A percentile compares a stretch with the other conserved stretches of the same genome.
These are phyloP conservation scores for Brachylomia viminalis DNA, from an alignment of 2,888 invertebrate species.

Conservation along the genomic window DNA sequence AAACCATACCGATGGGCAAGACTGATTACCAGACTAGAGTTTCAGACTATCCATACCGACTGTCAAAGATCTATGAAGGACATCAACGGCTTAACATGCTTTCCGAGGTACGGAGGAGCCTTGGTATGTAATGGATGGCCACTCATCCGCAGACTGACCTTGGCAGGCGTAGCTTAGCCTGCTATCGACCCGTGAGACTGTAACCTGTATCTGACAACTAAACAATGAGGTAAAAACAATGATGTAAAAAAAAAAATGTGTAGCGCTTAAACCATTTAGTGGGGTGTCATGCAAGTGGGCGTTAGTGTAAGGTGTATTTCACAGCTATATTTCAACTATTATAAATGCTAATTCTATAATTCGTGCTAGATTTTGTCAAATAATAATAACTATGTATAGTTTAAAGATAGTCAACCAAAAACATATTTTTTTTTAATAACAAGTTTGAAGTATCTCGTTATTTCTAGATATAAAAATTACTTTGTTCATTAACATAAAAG, in stretches of 20 bases:
- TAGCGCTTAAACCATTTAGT: neutral
- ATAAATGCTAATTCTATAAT: slow-evolving; percentile 22
- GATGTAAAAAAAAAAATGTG: too few species aligned
- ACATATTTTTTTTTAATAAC: neutral
- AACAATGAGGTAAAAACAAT: neutral
- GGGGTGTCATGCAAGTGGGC: neutral
- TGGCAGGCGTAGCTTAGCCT: too few species aligned
- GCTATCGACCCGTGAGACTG: neutral
- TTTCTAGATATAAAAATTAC: neutral
- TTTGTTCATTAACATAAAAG: neutral
- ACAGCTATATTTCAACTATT: slow-evolving; percentile 19
- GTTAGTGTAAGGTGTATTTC: slow-evolving; percentile 20
- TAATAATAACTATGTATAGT: slow-evolving; percentile 4
- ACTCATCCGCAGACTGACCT: too few species aligned
- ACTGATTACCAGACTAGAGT: too few species aligned
- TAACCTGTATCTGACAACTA: neutral
- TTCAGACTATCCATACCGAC: too few species aligned
- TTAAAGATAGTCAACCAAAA: neutral
- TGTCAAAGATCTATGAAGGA: too few species aligned
- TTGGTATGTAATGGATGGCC: too few species aligned
- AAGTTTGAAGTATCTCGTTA: neutral
- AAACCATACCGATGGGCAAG: too few species aligned
- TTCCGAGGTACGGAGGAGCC: too few species aligned
- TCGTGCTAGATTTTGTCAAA: slow-evolving; percentile 32
- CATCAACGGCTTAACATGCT: too few species aligned